These are phyloP conservation scores for Acipenser oxyrinchus DNA, from an alignment of 2,797 vertebrate genomes.

Conservation along the genomic window DNA sequence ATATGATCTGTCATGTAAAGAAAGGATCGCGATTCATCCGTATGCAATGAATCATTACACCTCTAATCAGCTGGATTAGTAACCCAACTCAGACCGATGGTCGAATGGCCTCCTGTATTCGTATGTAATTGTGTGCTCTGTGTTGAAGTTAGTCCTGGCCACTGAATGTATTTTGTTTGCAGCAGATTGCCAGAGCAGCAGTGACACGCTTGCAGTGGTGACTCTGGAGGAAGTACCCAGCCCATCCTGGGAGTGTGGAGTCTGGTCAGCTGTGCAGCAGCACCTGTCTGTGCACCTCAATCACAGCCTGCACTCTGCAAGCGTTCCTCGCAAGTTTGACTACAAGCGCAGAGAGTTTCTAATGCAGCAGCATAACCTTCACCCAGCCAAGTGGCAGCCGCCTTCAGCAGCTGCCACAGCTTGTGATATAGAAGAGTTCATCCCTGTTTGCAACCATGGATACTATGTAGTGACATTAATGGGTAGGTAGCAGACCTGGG, in stretches of 20 bases:
- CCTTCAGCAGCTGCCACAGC: no score
- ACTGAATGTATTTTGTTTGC: slow-evolving; percentile 20
- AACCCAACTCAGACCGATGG: no score
- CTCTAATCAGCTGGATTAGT: no score
- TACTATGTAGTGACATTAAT: slow-evolving; percentile 76
- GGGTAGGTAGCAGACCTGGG: slow-evolving; percentile 49
- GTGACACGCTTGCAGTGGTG: slow-evolving; percentile 2
- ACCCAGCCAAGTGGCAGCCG: slow-evolving; percentile 57
- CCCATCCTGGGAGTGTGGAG: slow-evolving; percentile 67
- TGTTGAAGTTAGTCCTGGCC: neutral
- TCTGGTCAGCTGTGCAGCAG: slow-evolving; percentile 57
- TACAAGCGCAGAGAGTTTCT: slow-evolving; percentile 56
- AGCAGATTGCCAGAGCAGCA: slow-evolving; percentile 25
- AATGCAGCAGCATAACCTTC: slow-evolving; percentile 65
- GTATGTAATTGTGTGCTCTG: neutral
- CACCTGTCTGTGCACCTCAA: slow-evolving; percentile 56
- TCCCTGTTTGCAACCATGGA: slow-evolving; percentile 46
- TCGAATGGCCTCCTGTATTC: no score
- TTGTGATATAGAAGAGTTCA: slow-evolving; percentile 28
- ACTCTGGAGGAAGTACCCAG: slow-evolving; percentile 22
- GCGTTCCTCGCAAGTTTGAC: slow-evolving; percentile 64
- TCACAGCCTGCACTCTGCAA: slow-evolving; percentile 60
- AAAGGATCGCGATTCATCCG: no score
- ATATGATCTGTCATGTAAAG: no score
- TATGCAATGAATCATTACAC: no score